These are phyloP conservation scores for Ptiloglossa arizonensis DNA, from an alignment of 1,140 invertebrate species.

Conservation along the genomic window DNA sequence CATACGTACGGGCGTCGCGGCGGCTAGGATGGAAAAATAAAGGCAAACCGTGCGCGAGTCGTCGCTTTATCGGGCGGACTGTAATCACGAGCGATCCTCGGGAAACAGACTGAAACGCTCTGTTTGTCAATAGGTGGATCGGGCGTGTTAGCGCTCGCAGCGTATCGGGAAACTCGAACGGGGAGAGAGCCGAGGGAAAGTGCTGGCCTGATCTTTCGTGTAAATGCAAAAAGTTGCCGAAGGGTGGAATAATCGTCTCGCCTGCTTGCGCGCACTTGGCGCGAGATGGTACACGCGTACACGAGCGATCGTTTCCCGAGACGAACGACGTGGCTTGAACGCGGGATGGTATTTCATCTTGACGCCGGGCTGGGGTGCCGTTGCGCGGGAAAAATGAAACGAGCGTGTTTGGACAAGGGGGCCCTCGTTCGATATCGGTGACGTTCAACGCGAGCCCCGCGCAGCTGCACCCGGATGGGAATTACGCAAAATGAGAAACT, in stretches of 20 bases:
- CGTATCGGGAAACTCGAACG: neutral
- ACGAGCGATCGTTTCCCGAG: too few relatives aligned
- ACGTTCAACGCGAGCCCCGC: too few relatives aligned
- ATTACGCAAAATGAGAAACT: too few relatives aligned
- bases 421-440: too few relatives aligned
- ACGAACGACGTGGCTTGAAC: too few relatives aligned
- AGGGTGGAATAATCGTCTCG: neutral
- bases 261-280: too few relatives aligned
- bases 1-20: neutral
- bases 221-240: neutral
- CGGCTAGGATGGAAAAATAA: conserved; percentile 10
- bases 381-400: too few relatives aligned
- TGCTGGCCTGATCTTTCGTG: neutral
- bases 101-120: neutral
- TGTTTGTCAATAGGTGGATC: neutral
- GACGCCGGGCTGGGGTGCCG: too few relatives aligned
- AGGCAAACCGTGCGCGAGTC: neutral
- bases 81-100: conserved; percentile 16
- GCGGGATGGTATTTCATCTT: too few relatives aligned
- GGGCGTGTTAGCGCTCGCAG: neutral
- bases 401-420: too few relatives aligned
- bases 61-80: conserved; percentile 24
- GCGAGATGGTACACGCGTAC: too few relatives aligned
- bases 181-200: neutral
- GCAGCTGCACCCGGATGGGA: too few relatives aligned